Base-by-base conservation (phyloP, 1,140 invertebrate genomes). In the Musca domestica region DNA sequence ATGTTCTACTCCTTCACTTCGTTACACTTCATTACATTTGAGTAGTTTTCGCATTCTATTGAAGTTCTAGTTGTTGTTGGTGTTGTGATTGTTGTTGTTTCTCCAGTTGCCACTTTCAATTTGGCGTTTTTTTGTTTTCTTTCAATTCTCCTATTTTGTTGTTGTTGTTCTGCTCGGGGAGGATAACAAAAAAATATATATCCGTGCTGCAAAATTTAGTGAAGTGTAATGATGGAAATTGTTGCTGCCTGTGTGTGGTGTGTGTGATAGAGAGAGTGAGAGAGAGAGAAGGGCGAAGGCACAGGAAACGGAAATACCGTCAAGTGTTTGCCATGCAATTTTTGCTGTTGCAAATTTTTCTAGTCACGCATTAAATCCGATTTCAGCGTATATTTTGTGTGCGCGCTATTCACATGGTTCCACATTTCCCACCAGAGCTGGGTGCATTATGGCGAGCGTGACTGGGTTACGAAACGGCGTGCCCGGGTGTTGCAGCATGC, bases 321-420 rank as follows among this genome's bases (percentile, higher is more conserved):
- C 10, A 19, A 61, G 34, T 61, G 56, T 61, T 19, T 17, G 10
- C n/a, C 27, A 61, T 61, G 56, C 56, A 20, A 17, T 61, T 61
- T 27, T n/a, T 58, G 54, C 54, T 58, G 25, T 58, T 30, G 25
- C n/a, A 34, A 41, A 41, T 19, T 61, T 61, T 41, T 41, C 56
- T 19, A 61, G 56, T 61, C 56, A 61, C 56, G 56, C 56, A 61
- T 61, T 61, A 61, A 61, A 61, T 61, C 56, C 27, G 56, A 61
- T 61, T 61, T 61, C 27, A 61, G 34, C 56, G 56, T 61, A 41
- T 41, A 34, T n/a, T 61, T 61, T 61, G n/a, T 61, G 22, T 27
- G 27, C 56, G 56, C 22, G 27, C 6, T 61, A 61, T 61, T 34
- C 56, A 61, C 56, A 61, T 61, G 30, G 14, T 30, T 34, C 34